phyloP scores from a whole-genome alignment of 2,888 invertebrate genomes.

The Isoperla grammatica region DNA sequence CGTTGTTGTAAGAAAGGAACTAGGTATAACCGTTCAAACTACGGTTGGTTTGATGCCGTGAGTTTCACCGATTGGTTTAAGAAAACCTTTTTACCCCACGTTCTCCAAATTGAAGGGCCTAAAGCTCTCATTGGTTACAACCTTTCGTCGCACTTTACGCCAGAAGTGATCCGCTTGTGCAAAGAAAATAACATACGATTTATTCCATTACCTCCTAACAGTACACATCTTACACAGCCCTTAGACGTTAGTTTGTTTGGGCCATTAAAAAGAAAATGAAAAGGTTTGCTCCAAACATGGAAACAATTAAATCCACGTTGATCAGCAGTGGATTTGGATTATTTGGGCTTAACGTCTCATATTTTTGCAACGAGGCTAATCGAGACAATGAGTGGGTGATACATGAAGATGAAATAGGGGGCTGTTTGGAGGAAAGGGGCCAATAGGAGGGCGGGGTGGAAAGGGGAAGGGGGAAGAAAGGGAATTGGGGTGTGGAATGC shows the following conservation, averaged over 20 bases:
- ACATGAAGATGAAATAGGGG: no score
- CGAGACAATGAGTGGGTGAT: no score
- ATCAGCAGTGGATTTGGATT: no score
- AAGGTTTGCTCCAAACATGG: no score
- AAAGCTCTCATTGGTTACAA: constrained; percentile 39
- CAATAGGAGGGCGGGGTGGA: no score
- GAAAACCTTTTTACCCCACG: constrained; percentile 31
- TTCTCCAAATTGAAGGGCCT: constrained; percentile 29
- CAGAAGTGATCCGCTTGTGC: constrained; percentile 35
- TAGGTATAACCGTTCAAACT: constrained; percentile 31
- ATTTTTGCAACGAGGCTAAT: no score
- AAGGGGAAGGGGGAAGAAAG: no score
- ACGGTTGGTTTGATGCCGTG: constrained; percentile 38
- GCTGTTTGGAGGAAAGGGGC: no score
- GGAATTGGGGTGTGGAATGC: no score
- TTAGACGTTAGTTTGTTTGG: constrained; percentile 35
- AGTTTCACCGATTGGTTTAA: constrained; percentile 39
- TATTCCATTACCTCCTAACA: constrained; percentile 35
- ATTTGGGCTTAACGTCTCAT: no score
- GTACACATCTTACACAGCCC: constrained; percentile 33
- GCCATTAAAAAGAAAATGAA: constrained; percentile 27
- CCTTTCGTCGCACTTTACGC: constrained; percentile 34
- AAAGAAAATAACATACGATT: constrained; percentile 37
- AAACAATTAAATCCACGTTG: no score
- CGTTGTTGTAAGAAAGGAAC: constrained; percentile 19